Evolutionary conservation across 1,140 invertebrate genomes (phyloP).

Genomic region (Bombus pascuorum): DNA sequence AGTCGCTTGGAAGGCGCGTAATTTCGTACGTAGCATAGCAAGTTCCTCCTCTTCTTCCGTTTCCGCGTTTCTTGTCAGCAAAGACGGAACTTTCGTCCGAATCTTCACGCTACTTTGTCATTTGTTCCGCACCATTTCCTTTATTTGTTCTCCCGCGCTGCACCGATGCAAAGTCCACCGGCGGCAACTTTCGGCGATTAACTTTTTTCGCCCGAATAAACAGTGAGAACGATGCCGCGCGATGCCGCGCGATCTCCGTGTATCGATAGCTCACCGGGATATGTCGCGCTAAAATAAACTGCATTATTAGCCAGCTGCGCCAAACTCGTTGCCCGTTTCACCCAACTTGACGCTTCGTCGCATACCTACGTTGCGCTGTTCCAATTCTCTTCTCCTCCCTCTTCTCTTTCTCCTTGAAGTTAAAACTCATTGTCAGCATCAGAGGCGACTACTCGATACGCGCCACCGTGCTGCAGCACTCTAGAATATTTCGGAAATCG

Average conservation of each 20-base stretch:
- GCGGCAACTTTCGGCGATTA: constrained; percentile 48
- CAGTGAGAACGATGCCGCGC: background rate
- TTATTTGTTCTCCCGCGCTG: constrained; percentile 38
- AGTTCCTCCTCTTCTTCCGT: background rate
- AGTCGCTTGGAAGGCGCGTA: background rate
- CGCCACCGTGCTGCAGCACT: too few relatives aligned
- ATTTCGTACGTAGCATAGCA: background rate
- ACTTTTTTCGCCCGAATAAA: constrained; percentile 46
- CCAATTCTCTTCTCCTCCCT: background rate
- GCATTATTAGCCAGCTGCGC: constrained; percentile 39
- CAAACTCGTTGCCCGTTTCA: constrained; percentile 6
- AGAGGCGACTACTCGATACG: too few relatives aligned
- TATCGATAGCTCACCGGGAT: constrained; percentile 20
- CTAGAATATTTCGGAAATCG: too few relatives aligned
- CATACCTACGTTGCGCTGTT: background rate
- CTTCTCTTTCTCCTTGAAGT: too few relatives aligned
- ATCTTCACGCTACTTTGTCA: constrained; percentile 42
- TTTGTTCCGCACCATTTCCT: constrained; percentile 55
- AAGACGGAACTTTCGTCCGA: constrained; percentile 19
- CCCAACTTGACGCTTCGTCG: constrained; percentile 3
- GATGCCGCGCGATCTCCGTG: background rate
- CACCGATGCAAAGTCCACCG: background rate
- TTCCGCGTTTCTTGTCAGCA: background rate
- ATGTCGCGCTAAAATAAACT: constrained; percentile 18
- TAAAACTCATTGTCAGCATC: too few relatives aligned